phyloP scores from a whole-genome alignment of 2,888 invertebrate genomes.

The Crematogaster levior region DNA sequence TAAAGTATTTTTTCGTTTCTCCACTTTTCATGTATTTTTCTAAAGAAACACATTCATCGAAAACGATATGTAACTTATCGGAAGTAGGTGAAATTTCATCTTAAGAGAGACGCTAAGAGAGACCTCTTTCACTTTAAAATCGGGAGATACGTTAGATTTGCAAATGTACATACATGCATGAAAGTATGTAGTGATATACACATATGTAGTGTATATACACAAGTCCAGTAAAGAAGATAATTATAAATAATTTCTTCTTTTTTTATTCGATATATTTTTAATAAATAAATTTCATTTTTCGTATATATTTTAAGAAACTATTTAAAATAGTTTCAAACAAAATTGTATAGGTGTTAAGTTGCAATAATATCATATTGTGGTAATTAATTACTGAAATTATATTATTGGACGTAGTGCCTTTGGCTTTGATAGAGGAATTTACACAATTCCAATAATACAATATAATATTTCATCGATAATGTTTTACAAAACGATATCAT shows the following conservation, averaged over 20 bases:
- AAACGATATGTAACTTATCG: neutral
- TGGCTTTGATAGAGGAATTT: too few species aligned
- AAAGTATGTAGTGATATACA: too few species aligned
- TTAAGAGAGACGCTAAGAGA: neutral
- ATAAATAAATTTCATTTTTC: neutral
- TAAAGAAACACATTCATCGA: neutral
- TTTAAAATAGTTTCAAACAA: neutral
- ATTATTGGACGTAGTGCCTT: neutral
- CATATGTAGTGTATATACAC: too few species aligned
- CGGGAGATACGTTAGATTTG: neutral
- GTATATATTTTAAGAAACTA: neutral
- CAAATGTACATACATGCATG: neutral
- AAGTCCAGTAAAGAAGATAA: neutral
- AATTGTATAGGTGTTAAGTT: neutral
- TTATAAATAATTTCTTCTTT: neutral
- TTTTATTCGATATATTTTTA: neutral
- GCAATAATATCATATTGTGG: neutral
- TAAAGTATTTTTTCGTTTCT: neutral
- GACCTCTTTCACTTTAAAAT: neutral
- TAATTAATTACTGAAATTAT: neutral
- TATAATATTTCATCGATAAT: too few species aligned
- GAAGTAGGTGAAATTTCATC: slow-evolving; percentile 1
- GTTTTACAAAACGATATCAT: too few species aligned
- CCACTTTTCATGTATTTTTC: neutral
- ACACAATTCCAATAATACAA: too few species aligned